Evolutionary conservation across 2,797 vertebrate species (phyloP).

Genomic region (Manis crassicaudata): DNA sequence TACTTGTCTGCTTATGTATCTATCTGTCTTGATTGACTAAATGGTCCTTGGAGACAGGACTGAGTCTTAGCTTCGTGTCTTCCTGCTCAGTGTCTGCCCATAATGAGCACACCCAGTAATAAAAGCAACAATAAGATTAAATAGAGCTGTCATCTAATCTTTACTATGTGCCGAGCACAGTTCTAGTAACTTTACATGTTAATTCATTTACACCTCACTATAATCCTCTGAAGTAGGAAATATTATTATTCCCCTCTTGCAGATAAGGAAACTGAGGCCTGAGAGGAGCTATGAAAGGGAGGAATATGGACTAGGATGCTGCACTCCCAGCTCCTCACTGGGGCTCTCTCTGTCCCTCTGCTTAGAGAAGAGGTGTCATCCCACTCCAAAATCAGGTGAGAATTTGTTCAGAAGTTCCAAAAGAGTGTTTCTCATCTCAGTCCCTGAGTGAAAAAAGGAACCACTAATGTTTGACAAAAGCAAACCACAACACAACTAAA

Average conservation of each 20-base stretch:
- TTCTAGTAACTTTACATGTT: background rate
- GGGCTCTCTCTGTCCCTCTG: conserved; percentile 26
- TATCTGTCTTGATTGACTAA: background rate
- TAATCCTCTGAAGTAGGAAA: background rate
- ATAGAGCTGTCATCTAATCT: background rate
- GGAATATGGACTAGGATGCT: background rate
- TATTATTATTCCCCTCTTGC: background rate
- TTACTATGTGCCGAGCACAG: background rate
- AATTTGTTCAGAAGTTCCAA: conserved; percentile 72
- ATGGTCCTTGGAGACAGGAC: background rate
- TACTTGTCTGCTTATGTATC: background rate
- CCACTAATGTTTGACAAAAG: conserved; percentile 76
- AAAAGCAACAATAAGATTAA: background rate
- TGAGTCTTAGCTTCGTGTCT: background rate
- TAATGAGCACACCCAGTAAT: background rate
- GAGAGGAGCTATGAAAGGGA: background rate
- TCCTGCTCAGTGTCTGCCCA: background rate
- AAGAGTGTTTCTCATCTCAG: conserved; percentile 74
- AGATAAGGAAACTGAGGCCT: background rate
- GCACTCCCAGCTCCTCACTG: background rate
- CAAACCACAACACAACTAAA: conserved; percentile 81
- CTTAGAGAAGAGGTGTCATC: conserved; percentile 58
- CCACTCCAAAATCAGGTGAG: conserved; percentile 64
- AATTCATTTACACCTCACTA: background rate
- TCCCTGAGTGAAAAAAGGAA: conserved; percentile 52